Percentiles rank a stretch among this genome's conserved stretches.
Evolutionary conservation across 1,140 invertebrate genomes (phyloP).

Genomic region (Scaptomyza graminum): DNA sequence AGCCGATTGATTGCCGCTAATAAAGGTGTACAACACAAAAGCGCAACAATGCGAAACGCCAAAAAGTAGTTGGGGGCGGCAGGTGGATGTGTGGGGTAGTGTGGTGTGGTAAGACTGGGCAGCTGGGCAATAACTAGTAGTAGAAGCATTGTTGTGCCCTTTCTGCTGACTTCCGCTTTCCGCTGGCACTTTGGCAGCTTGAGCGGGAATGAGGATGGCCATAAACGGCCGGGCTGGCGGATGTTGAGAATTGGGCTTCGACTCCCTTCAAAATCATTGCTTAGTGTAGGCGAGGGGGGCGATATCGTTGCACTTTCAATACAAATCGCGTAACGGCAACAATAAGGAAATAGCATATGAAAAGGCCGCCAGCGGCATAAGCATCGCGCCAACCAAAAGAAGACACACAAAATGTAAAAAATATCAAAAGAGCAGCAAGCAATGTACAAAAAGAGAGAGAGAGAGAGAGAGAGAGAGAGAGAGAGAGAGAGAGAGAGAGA

Average conservation of each 20-base stretch:
- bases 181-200: slow-evolving; percentile 64
- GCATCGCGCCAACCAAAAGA: slow-evolving; percentile 1
- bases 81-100: neutral
- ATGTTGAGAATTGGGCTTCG: slow-evolving; percentile 44
- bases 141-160: neutral
- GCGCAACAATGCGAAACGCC: slow-evolving; percentile 54
- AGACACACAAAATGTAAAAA: slow-evolving; percentile 9
- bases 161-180: slow-evolving; percentile 42
- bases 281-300: neutral
- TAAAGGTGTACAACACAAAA: slow-evolving; percentile 65
- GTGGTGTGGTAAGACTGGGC: slow-evolving; percentile 5
- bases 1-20: slow-evolving; percentile 78
- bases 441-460: neutral
- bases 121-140: neutral
- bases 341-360: slow-evolving; percentile 80
- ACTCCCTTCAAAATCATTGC: too few relatives aligned
- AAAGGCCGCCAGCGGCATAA: slow-evolving; percentile 41
- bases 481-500: neutral
- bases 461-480: neutral
- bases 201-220: slow-evolving; percentile 9
- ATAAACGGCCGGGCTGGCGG: slow-evolving; percentile 35
- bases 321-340: slow-evolving; percentile 69
- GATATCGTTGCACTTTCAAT: slow-evolving; percentile 37
- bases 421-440: neutral
- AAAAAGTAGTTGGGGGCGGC: neutral